A percentile compares a stretch with the other conserved stretches of the same genome.
Conservation (phyloP, 2,113 vertebrate genomes). For the Lichenostomus cassidix region DNA sequence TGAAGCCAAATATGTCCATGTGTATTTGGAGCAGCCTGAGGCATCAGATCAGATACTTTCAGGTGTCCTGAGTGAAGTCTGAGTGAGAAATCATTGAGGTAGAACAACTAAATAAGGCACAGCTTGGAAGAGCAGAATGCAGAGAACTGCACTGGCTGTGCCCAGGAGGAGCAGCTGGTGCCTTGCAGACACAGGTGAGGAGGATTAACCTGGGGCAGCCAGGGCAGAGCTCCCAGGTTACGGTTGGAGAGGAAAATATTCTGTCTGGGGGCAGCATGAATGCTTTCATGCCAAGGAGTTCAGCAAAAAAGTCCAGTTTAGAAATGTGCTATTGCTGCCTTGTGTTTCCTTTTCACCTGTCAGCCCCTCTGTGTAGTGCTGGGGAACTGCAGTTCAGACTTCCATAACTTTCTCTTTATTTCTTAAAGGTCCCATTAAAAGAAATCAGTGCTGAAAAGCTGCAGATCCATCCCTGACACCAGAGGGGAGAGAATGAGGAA, state of each 20-base stretch:
- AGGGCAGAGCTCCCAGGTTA: not conserved
- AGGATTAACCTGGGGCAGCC: not conserved
- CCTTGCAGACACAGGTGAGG: not conserved
- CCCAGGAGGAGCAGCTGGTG: not conserved
- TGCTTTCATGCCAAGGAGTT: not conserved
- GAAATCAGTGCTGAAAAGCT: not conserved
- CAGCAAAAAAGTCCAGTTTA: not conserved
- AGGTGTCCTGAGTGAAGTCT: not conserved
- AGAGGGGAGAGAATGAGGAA: not conserved
- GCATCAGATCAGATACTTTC: not conserved
- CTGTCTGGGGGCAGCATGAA: fast-evolving
- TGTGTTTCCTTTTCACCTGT: not conserved
- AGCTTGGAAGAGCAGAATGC: not conserved
- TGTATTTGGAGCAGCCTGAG: not conserved
- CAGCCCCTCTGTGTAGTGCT: not conserved
- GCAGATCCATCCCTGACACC: not conserved
- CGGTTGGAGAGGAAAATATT: not conserved
- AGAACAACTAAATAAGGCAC: no score
- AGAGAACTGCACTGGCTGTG: not conserved
- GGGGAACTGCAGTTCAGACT: not conserved
- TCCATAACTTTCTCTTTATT: not conserved
- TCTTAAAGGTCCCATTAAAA: not conserved
- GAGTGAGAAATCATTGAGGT: not conserved
- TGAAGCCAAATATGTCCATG: fast-evolving
- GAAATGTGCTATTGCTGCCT: fast-evolving